phyloP scores from a whole-genome alignment of 2,888 invertebrate species.

The Pachydiplax longipennis region DNA sequence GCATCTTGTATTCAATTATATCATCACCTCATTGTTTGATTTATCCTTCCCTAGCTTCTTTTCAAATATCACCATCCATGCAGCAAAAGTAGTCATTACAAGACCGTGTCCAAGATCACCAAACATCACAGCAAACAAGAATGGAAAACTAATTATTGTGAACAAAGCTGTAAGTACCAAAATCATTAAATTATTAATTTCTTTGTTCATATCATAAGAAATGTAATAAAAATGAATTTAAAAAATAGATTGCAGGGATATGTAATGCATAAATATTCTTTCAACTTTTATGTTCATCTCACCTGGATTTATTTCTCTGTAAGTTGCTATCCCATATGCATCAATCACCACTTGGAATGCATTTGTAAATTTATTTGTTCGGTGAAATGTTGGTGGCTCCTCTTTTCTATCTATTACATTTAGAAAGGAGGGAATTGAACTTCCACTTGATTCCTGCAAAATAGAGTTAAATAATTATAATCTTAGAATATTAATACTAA shows the following conservation, averaged over 20 bases:
- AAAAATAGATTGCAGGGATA: background rate
- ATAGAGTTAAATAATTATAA: background rate
- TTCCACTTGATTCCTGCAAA: slow-evolving; percentile 73
- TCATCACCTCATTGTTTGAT: slow-evolving; percentile 65
- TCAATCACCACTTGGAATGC: slow-evolving; percentile 95
- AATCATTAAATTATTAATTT: background rate
- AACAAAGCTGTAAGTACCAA: slow-evolving; percentile 72
- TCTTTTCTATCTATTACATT: slow-evolving; percentile 84
- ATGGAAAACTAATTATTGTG: slow-evolving; percentile 92
- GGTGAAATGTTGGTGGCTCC: slow-evolving; percentile 89
- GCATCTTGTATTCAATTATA: too few relatives aligned
- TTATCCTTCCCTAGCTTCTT: slow-evolving; percentile 75
- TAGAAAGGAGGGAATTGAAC: slow-evolving; percentile 90
- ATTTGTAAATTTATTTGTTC: slow-evolving; percentile 89
- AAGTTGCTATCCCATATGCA: slow-evolving; percentile 90
- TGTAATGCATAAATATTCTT: background rate
- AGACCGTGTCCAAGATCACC: slow-evolving; percentile 92
- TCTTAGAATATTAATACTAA: background rate
- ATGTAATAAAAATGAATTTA: too few relatives aligned
- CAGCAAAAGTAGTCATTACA: slow-evolving; percentile 81
- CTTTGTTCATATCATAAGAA: too few relatives aligned
- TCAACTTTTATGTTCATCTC: slow-evolving; percentile 48
- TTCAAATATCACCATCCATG: slow-evolving; percentile 83
- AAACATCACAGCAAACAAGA: slow-evolving; percentile 96
- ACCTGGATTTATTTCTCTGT: slow-evolving; percentile 92